Base-by-base conservation (phyloP, 2,797 vertebrate genomes). In the Taenioides sp. region DNA sequence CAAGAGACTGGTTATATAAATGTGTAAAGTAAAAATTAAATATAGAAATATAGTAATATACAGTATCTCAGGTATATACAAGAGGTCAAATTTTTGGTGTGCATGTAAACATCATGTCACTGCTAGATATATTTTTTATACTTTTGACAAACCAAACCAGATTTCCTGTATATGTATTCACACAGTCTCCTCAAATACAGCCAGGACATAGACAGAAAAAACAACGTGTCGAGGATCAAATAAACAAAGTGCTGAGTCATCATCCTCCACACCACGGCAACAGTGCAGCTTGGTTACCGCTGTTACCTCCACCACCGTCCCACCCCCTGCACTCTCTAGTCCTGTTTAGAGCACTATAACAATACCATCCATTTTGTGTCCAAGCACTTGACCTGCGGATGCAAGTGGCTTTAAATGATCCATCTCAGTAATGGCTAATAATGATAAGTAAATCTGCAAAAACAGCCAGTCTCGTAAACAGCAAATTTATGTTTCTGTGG, bases 401-500 rank as follows among this genome's bases (percentile, higher is more conserved):
- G 62, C 12, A 47, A 25, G 37, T 22, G 2, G 14, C 16, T 49
- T 23, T 43, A 25, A 18, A 25, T 65, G 4, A 17, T 49, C 43
- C 43, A 27, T 65, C 43, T 65, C 64, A 12, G 16, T 65, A 49
- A 50, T 27, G 20, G 43, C 40, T 49, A 49, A 50, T 50, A 27
- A 65, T 28, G 64, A 50, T 28, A 20, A 28, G 63, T 47, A 49
- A 65, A 50, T 49, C 2, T 4, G 17, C 14, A 18, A 28, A 50
- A 65, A 28, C 40, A 49, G 43, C 63, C 40, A 4, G n/a, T 16
- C 43, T 65, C 64, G 27, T 50, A 47, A 64, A 64, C 43, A 27
- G 37, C 12, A 5, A 58, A 25, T 76, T 18, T 74, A 20, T 72
- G 18, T 67, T 31, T 67, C 25, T 11, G 27, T 6, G 7, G 47